Evolutionary conservation across 2,113 vertebrate genomes (phyloP).

Genomic region (Sardina pilchardus): DNA sequence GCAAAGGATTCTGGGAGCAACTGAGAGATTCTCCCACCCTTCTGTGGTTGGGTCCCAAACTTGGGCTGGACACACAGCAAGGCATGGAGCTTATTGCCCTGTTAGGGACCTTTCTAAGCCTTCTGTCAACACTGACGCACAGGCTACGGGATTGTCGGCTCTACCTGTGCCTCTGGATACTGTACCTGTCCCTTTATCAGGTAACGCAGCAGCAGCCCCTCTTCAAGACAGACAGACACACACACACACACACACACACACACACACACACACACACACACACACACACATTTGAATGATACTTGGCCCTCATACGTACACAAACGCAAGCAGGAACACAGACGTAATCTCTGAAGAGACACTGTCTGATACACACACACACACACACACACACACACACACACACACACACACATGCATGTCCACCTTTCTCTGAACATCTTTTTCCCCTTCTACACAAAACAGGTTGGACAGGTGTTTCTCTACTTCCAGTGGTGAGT

Average conservation of each 20-base stretch:
- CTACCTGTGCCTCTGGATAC: conserved; percentile 79
- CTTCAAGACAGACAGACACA: neutral
- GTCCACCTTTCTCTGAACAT: neutral
- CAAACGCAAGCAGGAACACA: too few species aligned
- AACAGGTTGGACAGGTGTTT: conserved; percentile 93
- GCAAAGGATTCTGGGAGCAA: conserved; percentile 79
- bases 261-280: neutral
- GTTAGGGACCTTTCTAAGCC: conserved; percentile 68
- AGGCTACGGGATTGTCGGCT: conserved; percentile 75
- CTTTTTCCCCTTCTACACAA: neutral
- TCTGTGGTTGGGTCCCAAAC: conserved; percentile 80
- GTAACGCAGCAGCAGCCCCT: conserved; percentile 53
- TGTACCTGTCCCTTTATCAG: conserved; percentile 85
- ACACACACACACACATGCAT: neutral
- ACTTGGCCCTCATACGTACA: too few species aligned
- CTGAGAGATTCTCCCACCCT: conserved; percentile 80
- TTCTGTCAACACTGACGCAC: conserved; percentile 72
- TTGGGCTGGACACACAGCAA: conserved; percentile 86
- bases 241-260: too few species aligned
- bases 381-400: neutral
- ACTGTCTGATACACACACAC: neutral
- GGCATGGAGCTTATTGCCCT: conserved; percentile 89
- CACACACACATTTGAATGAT: neutral
- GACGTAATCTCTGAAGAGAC: neutral
- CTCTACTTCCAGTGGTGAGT: conserved; percentile 99